These are phyloP conservation scores for Pelodiscus sinensis DNA, from an alignment of 2,113 vertebrate species.

Conservation along the genomic window DNA sequence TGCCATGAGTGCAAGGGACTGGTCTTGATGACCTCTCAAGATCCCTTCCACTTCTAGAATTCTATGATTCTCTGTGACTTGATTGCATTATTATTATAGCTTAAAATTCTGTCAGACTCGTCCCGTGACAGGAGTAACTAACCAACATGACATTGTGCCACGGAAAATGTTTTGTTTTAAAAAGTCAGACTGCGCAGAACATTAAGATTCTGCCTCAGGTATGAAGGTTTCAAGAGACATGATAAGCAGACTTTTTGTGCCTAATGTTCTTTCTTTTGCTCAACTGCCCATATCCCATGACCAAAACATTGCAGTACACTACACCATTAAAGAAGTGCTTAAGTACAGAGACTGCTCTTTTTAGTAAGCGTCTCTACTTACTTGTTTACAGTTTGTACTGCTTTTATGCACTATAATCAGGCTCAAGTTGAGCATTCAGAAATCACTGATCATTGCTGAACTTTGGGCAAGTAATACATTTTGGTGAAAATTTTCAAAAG, in stretches of 20 bases:
- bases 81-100: background rate
- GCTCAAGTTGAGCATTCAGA: too few relatives aligned
- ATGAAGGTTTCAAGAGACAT: constrained; percentile 44
- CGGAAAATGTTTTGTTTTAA: background rate
- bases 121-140: background rate
- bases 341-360: constrained; percentile 23
- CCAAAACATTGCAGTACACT: constrained; percentile 55
- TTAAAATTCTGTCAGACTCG: background rate
- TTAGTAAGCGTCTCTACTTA: constrained; percentile 47
- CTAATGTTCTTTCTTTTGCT: constrained; percentile 49
- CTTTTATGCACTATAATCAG: constrained; percentile 62
- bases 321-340: constrained; percentile 32
- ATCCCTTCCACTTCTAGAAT: too few relatives aligned
- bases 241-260: constrained; percentile 38
- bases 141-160: constrained; percentile 11
- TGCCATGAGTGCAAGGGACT: too few relatives aligned
- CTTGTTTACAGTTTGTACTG: constrained; percentile 70
- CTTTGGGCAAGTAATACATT: too few relatives aligned
- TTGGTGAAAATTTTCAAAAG: too few relatives aligned
- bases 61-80: background rate
- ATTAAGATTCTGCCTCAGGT: background rate
- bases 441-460: too few relatives aligned
- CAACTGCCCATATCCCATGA: constrained; percentile 32
- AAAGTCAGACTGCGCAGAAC: background rate
- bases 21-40: too few relatives aligned